A percentile compares a stretch with the other conserved stretches of the same genome.
Evolutionary conservation across 2,113 vertebrate species (phyloP).

Genomic region (Noturus placidus): DNA sequence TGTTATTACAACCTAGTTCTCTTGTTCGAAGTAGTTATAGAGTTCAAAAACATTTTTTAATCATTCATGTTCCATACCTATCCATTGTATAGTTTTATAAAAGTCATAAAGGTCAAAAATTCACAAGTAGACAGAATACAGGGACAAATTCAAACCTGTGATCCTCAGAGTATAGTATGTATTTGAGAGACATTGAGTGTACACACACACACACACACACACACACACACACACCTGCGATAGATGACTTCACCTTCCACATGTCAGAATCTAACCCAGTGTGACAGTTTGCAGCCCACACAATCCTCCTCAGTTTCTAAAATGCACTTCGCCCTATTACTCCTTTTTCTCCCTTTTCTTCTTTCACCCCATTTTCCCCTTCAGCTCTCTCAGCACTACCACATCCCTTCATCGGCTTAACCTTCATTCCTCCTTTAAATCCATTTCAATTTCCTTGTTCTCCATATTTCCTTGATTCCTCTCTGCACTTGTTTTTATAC

Average conservation of each 20-base stretch:
- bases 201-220: background rate
- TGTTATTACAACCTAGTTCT: too few relatives aligned
- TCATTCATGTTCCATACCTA: too few relatives aligned
- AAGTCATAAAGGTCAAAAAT: background rate
- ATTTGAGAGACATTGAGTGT: background rate
- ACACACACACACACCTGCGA: background rate
- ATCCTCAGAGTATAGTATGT: background rate
- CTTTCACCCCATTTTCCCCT: background rate
- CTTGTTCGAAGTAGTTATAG: too few relatives aligned
- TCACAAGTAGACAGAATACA: background rate
- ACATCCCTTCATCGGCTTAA: slow-evolving; percentile 6
- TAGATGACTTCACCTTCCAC: slow-evolving; percentile 17
- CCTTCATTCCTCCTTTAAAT: slow-evolving; percentile 11
- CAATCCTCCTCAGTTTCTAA: slow-evolving; percentile 4
- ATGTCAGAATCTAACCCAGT: slow-evolving; percentile 12
- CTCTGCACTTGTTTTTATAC: background rate
- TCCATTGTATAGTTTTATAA: too few relatives aligned
- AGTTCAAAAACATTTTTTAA: too few relatives aligned
- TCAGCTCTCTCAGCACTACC: background rate
- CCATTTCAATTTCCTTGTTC: background rate
- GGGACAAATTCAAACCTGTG: background rate
- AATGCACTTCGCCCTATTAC: background rate
- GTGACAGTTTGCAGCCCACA: slow-evolving; percentile 35
- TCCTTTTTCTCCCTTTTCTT: background rate
- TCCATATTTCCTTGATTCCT: background rate